Conservation (phyloP, 2,797 vertebrate species). For the Sparidentex hasta region DNA sequence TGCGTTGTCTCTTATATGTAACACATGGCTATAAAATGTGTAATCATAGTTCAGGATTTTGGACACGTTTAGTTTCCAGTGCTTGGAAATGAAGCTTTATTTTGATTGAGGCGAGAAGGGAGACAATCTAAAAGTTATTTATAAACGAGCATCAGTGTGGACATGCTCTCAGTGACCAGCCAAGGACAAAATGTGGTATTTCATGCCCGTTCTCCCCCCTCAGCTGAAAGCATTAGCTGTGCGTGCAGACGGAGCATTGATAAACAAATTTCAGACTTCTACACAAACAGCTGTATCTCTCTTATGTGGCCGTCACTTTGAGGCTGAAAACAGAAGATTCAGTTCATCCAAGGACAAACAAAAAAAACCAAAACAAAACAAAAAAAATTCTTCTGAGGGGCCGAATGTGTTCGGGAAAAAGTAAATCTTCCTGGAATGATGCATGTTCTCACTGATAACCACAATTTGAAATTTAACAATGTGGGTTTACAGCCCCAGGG, state of each 20-base stretch:
- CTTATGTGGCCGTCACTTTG: not conserved
- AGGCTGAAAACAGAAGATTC: not conserved
- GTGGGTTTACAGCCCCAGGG: slow-evolving; percentile 8
- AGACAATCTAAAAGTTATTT: not conserved
- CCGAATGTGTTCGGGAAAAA: not conserved
- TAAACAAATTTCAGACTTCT: not conserved
- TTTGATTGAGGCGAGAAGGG: not conserved
- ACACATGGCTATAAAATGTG: not conserved
- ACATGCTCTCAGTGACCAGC: not conserved
- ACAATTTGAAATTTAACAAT: slow-evolving; percentile 11
- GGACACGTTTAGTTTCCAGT: no score
- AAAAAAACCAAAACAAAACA: not conserved
- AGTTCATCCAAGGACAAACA: slow-evolving; percentile 26
- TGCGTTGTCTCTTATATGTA: not conserved
- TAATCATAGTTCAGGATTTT: not conserved
- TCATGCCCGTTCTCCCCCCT: not conserved
- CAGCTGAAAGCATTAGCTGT: not conserved
- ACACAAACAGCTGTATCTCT: not conserved
- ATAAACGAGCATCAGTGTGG: slow-evolving; percentile 3
- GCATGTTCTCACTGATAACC: not conserved
- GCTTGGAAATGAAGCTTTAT: not conserved
- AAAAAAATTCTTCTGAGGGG: not conserved
- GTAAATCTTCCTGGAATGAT: slow-evolving; percentile 3
- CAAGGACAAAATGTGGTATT: not conserved
- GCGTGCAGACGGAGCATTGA: not conserved